A percentile compares a stretch with the other conserved stretches of the same genome.
Conservation (phyloP, 2,888 invertebrate species). For the Torymus tubicola region DNA sequence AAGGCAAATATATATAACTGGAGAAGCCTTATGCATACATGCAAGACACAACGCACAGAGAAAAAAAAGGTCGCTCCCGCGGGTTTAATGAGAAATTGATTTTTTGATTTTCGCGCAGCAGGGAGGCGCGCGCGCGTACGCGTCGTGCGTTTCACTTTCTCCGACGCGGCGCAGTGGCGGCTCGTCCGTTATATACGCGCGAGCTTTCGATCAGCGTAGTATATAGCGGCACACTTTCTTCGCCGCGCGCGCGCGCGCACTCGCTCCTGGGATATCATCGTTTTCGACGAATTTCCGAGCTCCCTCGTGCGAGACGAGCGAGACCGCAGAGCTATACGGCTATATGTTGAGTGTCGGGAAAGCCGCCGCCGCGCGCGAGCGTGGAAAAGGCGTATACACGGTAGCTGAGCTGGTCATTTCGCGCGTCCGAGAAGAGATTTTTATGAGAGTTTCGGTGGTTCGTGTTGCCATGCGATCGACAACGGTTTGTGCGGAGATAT, state of each 20-base stretch:
- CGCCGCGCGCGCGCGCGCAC: background rate
- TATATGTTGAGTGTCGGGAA: slow-evolving; percentile 19
- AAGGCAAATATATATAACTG: background rate
- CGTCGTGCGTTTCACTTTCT: slow-evolving; percentile 46
- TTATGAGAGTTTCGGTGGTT: background rate
- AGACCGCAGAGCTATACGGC: background rate
- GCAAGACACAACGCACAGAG: too few species aligned
- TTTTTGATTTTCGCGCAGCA: slow-evolving; percentile 29
- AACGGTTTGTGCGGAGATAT: too few species aligned
- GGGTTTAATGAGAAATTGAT: slow-evolving; percentile 16
- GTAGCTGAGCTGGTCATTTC: background rate
- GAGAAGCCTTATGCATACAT: too few species aligned
- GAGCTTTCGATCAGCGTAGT: slow-evolving; percentile 39
- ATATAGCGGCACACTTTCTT: slow-evolving; percentile 54
- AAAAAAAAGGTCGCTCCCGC: too few species aligned
- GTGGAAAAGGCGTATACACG: slow-evolving; percentile 4
- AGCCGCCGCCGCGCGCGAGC: slow-evolving; percentile 21
- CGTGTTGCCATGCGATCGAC: too few species aligned
- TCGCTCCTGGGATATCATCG: slow-evolving; percentile 34
- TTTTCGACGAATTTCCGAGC: slow-evolving; percentile 50
- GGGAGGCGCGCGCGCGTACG: background rate
- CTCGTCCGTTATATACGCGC: slow-evolving; percentile 20
- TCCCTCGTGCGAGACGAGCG: slow-evolving; percentile 40
- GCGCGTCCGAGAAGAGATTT: background rate
- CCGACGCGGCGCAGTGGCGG: background rate